These are phyloP conservation scores for Phoxinus phoxinus DNA, from an alignment of 2,113 vertebrate species.

Conservation along the genomic window DNA sequence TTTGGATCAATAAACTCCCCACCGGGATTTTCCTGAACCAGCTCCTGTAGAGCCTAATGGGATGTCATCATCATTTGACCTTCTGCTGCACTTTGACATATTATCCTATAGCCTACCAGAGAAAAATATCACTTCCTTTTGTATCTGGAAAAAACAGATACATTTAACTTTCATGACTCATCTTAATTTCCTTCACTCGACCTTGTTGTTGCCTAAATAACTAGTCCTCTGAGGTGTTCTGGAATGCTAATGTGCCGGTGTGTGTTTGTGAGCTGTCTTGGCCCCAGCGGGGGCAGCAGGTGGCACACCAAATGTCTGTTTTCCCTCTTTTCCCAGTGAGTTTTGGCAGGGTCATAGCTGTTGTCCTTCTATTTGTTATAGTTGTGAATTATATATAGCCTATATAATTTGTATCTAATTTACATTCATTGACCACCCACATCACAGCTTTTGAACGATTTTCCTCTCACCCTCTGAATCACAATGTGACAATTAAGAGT, in stretches of 20 bases:
- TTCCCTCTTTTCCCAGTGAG: conserved; percentile 17
- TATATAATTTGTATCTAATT: background rate
- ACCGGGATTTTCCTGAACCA: background rate
- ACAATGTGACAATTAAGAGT: background rate
- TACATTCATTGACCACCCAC: background rate
- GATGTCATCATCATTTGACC: background rate
- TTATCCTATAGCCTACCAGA: background rate
- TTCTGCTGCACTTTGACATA: background rate
- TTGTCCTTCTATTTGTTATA: conserved; percentile 1
- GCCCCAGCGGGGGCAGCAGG: conserved; percentile 43
- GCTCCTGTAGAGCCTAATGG: conserved; percentile 4
- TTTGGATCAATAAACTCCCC: background rate
- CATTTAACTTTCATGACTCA: background rate
- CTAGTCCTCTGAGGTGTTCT: conserved; percentile 7
- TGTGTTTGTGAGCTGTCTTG: conserved; percentile 33
- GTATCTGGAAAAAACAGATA: background rate
- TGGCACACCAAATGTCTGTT: conserved; percentile 37
- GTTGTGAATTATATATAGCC: background rate
- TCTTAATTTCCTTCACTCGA: conserved; percentile 16
- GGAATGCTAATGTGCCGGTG: conserved; percentile 4
- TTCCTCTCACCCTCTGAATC: background rate
- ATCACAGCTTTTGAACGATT: background rate
- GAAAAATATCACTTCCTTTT: background rate
- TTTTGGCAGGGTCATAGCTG: conserved; percentile 20
- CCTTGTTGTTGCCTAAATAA: conserved; percentile 20